Conservation (phyloP, 1,140 invertebrate species). For the Rhyzopertha dominica region DNA sequence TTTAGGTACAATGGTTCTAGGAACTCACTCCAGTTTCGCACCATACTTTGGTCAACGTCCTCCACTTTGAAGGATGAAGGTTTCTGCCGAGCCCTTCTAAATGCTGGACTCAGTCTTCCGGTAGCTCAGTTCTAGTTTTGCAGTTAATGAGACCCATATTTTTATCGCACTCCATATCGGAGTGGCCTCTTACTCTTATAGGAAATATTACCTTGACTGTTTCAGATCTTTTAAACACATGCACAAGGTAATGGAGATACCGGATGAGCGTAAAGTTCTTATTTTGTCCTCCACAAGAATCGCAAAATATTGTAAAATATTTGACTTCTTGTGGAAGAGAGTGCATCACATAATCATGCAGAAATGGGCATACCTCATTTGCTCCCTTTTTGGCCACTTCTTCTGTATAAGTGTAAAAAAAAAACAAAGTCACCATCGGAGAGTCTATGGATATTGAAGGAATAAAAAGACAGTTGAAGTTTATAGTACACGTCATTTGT, state of each 20-base stretch:
- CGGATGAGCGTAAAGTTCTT: conserved; percentile 35
- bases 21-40: no score
- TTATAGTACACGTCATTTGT: conserved; percentile 35
- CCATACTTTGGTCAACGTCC: no score
- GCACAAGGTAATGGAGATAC: conserved; percentile 11
- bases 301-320: conserved; percentile 28
- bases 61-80: no score
- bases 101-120: conserved; percentile 25
- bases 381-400: conserved; percentile 25
- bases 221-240: conserved; percentile 14
- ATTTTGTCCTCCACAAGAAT: conserved; percentile 34
- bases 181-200: conserved; percentile 24
- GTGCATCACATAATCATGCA: conserved; percentile 28
- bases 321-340: conserved; percentile 17
- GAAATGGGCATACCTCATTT: conserved; percentile 27
- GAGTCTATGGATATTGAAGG: conserved; percentile 31
- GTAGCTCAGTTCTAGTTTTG: conserved; percentile 25
- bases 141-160: conserved; percentile 29
- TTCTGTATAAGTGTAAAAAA: conserved; percentile 30
- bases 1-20: no score
- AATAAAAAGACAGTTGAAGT: conserved; percentile 25
- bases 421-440: conserved; percentile 9
- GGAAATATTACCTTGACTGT: conserved; percentile 20
- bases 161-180: conserved; percentile 33
- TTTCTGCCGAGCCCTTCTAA: no score